Evolutionary conservation across 2,113 vertebrate species (phyloP).

Genomic region (Ifrita kowaldi): DNA sequence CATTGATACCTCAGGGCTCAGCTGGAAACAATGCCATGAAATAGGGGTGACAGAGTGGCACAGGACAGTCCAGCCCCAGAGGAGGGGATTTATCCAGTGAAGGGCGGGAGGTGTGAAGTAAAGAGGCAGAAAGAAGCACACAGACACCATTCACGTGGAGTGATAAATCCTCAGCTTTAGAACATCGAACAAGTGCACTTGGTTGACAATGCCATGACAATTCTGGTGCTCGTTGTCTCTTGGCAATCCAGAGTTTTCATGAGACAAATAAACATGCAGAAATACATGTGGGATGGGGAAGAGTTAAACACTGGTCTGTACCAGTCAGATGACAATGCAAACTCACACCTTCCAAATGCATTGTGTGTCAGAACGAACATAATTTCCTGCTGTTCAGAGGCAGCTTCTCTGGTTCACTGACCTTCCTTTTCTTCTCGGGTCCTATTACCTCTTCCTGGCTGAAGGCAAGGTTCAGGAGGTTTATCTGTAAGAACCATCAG

Average conservation of each 20-base stretch:
- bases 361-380: neutral
- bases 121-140: neutral
- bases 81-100: neutral
- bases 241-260: neutral
- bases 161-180: neutral
- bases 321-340: neutral
- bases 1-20: neutral
- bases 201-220: neutral
- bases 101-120: neutral
- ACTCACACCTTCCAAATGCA: conserved; percentile 23
- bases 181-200: neutral
- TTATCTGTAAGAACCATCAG: conserved; percentile 71
- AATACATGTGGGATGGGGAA: neutral
- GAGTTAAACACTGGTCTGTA: neutral
- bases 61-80: neutral
- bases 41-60: neutral
- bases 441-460: conserved; percentile 61
- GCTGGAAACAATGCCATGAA: neutral
- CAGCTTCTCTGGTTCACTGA: conserved; percentile 64
- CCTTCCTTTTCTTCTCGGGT: conserved; percentile 69
- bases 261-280: neutral
- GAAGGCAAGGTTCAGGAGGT: conserved; percentile 30
- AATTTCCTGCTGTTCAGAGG: conserved; percentile 1
- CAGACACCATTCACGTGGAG: neutral
- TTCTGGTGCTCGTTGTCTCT: neutral